A percentile compares a stretch with the other conserved stretches of the same genome.
Conservation (phyloP, 2,888 invertebrate genomes). For the Dolichomitus sp. region DNA sequence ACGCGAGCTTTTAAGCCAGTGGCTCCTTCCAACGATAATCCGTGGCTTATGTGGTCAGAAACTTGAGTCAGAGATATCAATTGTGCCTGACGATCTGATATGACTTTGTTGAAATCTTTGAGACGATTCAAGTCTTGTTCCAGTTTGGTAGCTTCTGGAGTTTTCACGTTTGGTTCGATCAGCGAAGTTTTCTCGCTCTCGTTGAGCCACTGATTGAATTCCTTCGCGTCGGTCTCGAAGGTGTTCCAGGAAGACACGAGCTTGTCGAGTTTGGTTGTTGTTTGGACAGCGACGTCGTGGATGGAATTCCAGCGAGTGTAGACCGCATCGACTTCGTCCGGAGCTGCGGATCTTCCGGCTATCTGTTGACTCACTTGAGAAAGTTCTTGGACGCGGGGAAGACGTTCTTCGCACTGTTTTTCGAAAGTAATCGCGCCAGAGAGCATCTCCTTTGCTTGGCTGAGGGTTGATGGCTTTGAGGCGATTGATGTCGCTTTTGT, state of each 20-base stretch:
- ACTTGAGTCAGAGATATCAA: slow-evolving; percentile 93
- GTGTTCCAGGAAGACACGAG: slow-evolving; percentile 93
- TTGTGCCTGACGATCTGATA: slow-evolving; percentile 95
- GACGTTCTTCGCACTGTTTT: slow-evolving; percentile 92
- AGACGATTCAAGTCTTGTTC: slow-evolving; percentile 92
- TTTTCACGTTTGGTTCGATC: slow-evolving; percentile 89
- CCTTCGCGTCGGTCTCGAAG: slow-evolving; percentile 92
- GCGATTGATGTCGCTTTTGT: slow-evolving; percentile 91
- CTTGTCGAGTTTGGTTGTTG: slow-evolving; percentile 93
- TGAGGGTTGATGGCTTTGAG: slow-evolving; percentile 92
- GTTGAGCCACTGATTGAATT: slow-evolving; percentile 93
- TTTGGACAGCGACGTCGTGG: slow-evolving; percentile 93
- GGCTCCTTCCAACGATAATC: slow-evolving; percentile 93
- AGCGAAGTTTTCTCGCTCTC: slow-evolving; percentile 89
- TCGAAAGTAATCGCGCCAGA: slow-evolving; percentile 91
- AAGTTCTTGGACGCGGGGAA: slow-evolving; percentile 92
- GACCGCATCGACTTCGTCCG: slow-evolving; percentile 94
- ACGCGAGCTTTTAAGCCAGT: slow-evolving; percentile 91
- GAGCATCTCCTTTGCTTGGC: slow-evolving; percentile 94
- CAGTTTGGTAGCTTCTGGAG: slow-evolving; percentile 91
- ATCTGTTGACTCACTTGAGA: slow-evolving; percentile 92
- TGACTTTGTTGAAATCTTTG: slow-evolving; percentile 94
- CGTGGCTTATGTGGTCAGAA: slow-evolving; percentile 93
- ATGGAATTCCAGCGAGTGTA: slow-evolving; percentile 95
- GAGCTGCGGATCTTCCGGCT: slow-evolving; percentile 91